Evolutionary conservation across 2,888 invertebrate genomes (phyloP), one percentile per base, ranked within the genome.

Genomic region (Tetramorium bicarinatum): DNA sequence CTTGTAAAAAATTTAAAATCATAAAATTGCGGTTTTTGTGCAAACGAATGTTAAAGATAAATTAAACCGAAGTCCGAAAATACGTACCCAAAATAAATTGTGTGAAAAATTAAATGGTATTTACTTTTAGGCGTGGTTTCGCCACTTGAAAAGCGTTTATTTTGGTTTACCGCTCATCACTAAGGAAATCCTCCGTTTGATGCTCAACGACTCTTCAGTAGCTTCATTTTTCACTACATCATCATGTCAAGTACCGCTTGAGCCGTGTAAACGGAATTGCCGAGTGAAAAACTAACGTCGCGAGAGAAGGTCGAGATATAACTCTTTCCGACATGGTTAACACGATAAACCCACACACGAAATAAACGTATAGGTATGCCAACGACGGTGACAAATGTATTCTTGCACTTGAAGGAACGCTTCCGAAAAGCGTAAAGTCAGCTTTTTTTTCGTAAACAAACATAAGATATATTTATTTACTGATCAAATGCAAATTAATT

Each of bases 241-340:
- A 34, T 47, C n/a, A 25, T 44, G 21, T 9, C 79, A 21, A 80
- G 59, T 38, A 49, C 21, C 59, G n/a, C 47, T 79, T 69, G 11
- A 69, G 18, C 29, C 71, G 18, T 25, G 47, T 79, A 71, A 47
- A 71, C 18, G 59, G 11, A 47, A 56, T 71, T 71, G 47, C 34
- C 38, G 18, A 9, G 38, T 71, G 59, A 71, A 71, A 80, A 49
- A 79, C 59, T 79, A 38, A 47, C 21, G 21, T 79, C 18, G 47
- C 21, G 59, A 59, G n/a, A 15, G n/a, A 15, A 47, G 34, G 15
- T 66, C 25, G 49, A 64, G 38, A 38, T 54, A 15, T 56, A 25
- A 44, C 21, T 56, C 69, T 67, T 67, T 21, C 0, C 11, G n/a
- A 47, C 54, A 18, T 79, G 21, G 3, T n/a, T 79, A 71, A 79